phyloP scores from a whole-genome alignment of 64 coral and sea anemone genomes.

The Montipora efflorescens region DNA sequence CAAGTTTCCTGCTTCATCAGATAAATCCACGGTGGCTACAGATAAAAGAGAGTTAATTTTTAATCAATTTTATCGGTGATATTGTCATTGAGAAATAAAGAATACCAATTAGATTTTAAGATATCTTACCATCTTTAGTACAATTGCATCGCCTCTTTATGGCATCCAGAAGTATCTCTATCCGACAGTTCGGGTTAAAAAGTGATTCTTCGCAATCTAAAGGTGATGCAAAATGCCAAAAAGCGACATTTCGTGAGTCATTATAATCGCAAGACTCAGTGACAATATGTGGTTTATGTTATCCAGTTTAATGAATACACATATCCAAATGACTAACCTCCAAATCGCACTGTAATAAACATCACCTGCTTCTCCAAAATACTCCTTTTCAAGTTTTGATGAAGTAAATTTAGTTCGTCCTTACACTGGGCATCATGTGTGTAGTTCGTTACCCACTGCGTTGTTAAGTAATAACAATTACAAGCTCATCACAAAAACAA shows the following conservation, averaged over 20 bases:
- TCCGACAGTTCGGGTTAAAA: conserved; percentile 94
- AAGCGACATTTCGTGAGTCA: not conserved
- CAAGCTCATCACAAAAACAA: not conserved
- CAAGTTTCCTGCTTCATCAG: conserved; percentile 93
- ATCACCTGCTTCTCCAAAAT: not conserved
- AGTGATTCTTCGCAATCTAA: conserved; percentile 87
- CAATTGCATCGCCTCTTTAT: conserved; percentile 92
- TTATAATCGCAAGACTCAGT: not conserved
- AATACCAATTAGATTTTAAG: not conserved
- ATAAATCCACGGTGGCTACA: conserved; percentile 86
- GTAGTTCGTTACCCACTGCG: not conserved
- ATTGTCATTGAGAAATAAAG: not conserved
- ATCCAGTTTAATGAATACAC: not conserved
- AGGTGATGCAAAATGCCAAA: not conserved
- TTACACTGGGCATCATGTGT: not conserved
- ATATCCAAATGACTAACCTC: conserved; percentile 34
- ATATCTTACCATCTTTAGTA: conserved; percentile 69
- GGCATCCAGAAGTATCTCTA: conserved; percentile 75
- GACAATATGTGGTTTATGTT: not conserved
- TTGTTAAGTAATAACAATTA: not conserved
- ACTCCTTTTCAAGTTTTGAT: not conserved
- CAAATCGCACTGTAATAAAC: conserved; percentile 75
- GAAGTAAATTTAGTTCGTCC: not conserved
- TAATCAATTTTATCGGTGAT: not conserved
- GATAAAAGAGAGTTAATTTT: not conserved